Evolutionary conservation across 2,797 vertebrate genomes (phyloP), one percentile per base, ranked within the genome.

Genomic region (Discoglossus pictus): DNA sequence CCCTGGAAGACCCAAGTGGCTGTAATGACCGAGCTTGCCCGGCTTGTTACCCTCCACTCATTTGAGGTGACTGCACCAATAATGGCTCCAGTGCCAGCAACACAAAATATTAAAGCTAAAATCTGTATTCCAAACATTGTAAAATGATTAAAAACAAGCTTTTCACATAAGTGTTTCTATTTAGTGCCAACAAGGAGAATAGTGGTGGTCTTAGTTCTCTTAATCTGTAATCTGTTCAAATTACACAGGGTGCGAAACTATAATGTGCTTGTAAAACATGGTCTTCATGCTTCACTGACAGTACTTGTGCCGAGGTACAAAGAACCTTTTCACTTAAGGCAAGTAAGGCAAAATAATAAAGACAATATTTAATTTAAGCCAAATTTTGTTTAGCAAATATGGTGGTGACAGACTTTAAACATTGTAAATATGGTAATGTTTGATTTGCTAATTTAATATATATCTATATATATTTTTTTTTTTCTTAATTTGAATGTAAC

Each of bases 1-100:
- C 94, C 95, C 81, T 97, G 95, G 66, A 94, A 93, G 47, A 97
- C 87, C 95, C 95, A 98, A 8, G 94, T 98, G 4, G 92, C 93
- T 0, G 94, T 97, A 79, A 98, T 96, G 75, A 97, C 93, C 0
- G 94, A 96, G 0, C 93, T 93, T 4, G 94, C 94, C 64, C 91
- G 80, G 65, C 94, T 97, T 15, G 93, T 98, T 46, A 90, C 90
- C 76, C 87, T 92, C 95, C 94, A 98, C 74, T 97, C 94, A 31
- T 94, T 95, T 31, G 93, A 97, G 0, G 87, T 79, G 0, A 91
- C 92, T 66, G 95, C 93, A 4, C 84, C 88, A 12, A 97, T 88
- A 1, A 86, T 89, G 47, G 93, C 92, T 6, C 90, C 92, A 7
- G 93, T 79, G 0, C 95, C 94, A n/a, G 79, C 87, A 17, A 96